A percentile compares a stretch with the other conserved stretches of the same genome.
Conservation (phyloP, 2,797 vertebrate species). For the Rhabdophis nuchalis region DNA sequence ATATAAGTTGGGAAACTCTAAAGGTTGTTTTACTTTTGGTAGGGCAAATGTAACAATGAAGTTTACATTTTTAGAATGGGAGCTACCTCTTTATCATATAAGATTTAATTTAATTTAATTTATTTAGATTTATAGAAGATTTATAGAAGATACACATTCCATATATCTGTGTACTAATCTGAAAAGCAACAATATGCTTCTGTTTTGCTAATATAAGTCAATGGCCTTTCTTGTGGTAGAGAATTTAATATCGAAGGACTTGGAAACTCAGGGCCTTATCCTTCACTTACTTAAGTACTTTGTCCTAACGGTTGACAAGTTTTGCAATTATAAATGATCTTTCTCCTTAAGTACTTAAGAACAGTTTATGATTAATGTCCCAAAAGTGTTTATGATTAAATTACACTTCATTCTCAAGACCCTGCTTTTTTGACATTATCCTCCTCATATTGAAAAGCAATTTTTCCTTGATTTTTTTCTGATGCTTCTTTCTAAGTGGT, state of each 20-base stretch:
- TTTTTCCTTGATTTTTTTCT: background rate
- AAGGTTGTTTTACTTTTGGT: background rate
- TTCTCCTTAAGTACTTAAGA: background rate
- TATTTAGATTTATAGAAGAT: no score
- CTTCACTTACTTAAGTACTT: background rate
- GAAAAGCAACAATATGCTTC: background rate
- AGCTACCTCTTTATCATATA: background rate
- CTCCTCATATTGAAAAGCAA: background rate
- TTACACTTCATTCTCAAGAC: background rate
- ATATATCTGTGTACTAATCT: background rate
- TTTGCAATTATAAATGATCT: background rate
- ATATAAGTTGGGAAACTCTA: background rate
- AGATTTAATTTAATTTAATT: no score
- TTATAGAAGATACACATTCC: background rate
- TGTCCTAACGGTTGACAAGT: background rate
- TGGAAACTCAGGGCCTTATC: background rate
- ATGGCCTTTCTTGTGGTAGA: background rate
- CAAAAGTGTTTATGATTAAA: background rate
- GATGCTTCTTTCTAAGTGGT: background rate
- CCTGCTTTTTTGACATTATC: background rate
- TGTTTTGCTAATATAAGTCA: background rate
- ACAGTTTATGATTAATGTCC: background rate
- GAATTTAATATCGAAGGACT: background rate
- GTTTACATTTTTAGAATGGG: background rate
- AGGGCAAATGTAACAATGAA: background rate